These are phyloP conservation scores for Podarcis raffonei DNA, from an alignment of 2,113 vertebrate species.

Conservation along the genomic window DNA sequence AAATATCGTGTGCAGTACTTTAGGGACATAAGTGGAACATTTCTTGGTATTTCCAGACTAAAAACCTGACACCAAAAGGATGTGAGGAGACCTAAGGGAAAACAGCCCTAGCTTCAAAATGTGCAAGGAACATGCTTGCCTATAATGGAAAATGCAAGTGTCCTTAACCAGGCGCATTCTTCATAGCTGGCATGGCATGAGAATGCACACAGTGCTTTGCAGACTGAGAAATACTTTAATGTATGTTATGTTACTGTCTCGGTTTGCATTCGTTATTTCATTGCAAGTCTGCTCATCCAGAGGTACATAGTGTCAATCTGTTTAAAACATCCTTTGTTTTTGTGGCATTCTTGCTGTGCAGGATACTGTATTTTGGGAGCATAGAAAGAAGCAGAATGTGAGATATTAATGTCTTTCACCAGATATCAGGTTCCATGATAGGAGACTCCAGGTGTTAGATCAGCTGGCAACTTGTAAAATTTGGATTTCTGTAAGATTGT, in stretches of 20 bases:
- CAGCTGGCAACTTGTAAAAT: neutral
- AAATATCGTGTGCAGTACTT: neutral
- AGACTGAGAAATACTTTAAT: neutral
- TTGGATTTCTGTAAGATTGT: neutral
- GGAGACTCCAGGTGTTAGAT: neutral
- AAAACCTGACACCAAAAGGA: neutral
- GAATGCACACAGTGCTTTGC: neutral
- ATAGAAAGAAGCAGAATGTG: neutral
- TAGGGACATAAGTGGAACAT: neutral
- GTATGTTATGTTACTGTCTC: neutral
- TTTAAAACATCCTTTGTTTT: neutral
- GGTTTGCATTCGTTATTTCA: neutral
- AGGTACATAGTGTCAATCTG: neutral
- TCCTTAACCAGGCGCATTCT: neutral
- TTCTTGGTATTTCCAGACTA: neutral
- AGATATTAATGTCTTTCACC: neutral
- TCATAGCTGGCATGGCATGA: neutral
- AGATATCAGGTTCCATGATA: neutral
- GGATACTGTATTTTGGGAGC: neutral
- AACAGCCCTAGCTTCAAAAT: accelerated
- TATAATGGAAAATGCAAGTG: neutral
- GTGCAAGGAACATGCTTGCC: neutral
- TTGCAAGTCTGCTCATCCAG: neutral
- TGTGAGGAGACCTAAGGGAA: neutral
- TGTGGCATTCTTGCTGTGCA: neutral